Evolutionary conservation across 1,140 invertebrate species (phyloP), one percentile per base, ranked within the genome.

Genomic region (Propsilocerus akamusi): DNA sequence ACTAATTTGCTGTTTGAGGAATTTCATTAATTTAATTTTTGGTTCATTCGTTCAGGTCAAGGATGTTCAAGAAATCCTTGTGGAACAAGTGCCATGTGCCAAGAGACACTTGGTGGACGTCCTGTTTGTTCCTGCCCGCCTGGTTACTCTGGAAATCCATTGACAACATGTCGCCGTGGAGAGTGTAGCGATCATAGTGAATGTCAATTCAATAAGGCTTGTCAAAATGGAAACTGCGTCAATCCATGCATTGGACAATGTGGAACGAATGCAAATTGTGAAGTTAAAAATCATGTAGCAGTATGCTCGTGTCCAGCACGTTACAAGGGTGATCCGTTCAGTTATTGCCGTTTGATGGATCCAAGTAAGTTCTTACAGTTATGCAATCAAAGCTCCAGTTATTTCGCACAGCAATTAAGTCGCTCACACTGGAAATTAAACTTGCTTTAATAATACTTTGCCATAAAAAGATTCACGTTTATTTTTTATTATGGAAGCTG

Each of bases 221-320:
- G 87, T 59, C 72, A 80, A 30, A 81, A 84, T 56, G 77, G 81
- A 54, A 79, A 80, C 46, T 85, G 83, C 59, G 67, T 77, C 49
- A 82, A 85, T 61, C 81, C 83, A 11, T 91, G 86, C 59, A 73
- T 75, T 1, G 80, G 78, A 34, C 77, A 82, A 50, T 91, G 87
- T 56, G 82, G 81, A 30, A 58, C 69, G 28, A 75, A 75, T 52
- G 78, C 80, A 37, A 72, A 77, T 52, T 85, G 82, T 57, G 77
- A 80, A 46, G 75, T 81, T 1, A 71, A 81, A 49, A 78, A 86
- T 55, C 86, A 91, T 54, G 73, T 86, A 24, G 83, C 86, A 3
- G 81, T 88, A 0, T 92, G 87, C 59, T 78, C 80, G 7, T 92
- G 88, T 61, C 81, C 83, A 0, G 66, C 80, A 32, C 87, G 86